Evolutionary conservation across 2,797 vertebrate species (phyloP), one percentile per base, ranked within the genome.

Genomic region (Phalanger gymnotis): DNA sequence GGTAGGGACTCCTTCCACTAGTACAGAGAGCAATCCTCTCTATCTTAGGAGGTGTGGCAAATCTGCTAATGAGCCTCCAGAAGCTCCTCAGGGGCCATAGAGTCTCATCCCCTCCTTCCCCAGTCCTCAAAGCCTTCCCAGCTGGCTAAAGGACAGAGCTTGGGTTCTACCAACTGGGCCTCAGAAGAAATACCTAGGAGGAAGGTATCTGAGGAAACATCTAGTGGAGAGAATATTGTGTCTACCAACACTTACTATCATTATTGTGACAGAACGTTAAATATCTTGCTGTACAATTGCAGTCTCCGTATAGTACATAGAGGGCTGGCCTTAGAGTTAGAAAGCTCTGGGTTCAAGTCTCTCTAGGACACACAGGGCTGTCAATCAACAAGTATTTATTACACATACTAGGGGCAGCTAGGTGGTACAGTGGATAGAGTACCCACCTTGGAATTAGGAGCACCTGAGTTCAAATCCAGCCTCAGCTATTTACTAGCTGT

Each of bases 301-400:
- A 30, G 27, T 28, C 56, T 57, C 56, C 30, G 56, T 7, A 57
- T 9, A 7, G 1, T 30, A 9, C 57, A 11, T 0, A 31, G 57
- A 58, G 11, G 12, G 30, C 30, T 14, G 11, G 12, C 11, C 30
- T 14, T 2, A 13, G 58, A 34, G 12, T 61, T 61, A 34, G 31
- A 61, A 34, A 61, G 61, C 5, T 66, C 34, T 27, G 12, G 34
- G 28, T 57, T 57, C 27, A 16, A 19, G 34, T 73, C 16, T 2
- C 16, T 22, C 2, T 0, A 4, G 34, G 34, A 16, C 14, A n/a
- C 66, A 22, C 2, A 2, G 1, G 4, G 13, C 61, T n/a, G 14
- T 66, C 61, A n/a, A 16, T n/a, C 4, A 66, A 19, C n/a, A 19
- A 73, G n/a, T 30, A 25, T 57, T 28, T 28, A 57, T 27, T 57